Evolutionary conservation across 2,888 invertebrate genomes (phyloP).

Genomic region (Drosophila incognita): DNA sequence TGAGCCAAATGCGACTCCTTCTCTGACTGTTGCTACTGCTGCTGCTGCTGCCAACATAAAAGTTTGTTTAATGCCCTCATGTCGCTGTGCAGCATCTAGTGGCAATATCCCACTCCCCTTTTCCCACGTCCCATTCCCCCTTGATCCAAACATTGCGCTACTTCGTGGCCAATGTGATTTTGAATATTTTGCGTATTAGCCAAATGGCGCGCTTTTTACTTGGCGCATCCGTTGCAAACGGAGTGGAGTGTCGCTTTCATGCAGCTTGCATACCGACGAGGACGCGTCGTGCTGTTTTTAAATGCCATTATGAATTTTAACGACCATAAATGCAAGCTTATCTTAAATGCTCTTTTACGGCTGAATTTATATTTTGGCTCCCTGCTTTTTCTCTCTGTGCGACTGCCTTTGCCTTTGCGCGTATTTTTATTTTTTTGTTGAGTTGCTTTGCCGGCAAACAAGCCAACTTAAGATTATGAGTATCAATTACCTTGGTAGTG

Average conservation of each 20-base stretch:
- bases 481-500: slow-evolving; percentile 65
- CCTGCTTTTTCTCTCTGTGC: background rate
- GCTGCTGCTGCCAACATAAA: slow-evolving; percentile 63
- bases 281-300: slow-evolving; percentile 62
- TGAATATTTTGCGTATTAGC: slow-evolving; percentile 81
- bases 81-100: slow-evolving; percentile 26
- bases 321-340: slow-evolving; percentile 81
- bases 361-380: slow-evolving; percentile 68
- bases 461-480: slow-evolving; percentile 64
- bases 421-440: background rate
- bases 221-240: slow-evolving; percentile 73
- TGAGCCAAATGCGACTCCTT: slow-evolving; percentile 10
- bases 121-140: too few relatives aligned
- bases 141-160: background rate
- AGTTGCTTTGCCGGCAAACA: slow-evolving; percentile 26
- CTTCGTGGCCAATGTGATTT: slow-evolving; percentile 71
- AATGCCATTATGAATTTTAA: slow-evolving; percentile 81
- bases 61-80: slow-evolving; percentile 66
- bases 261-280: slow-evolving; percentile 48
- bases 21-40: slow-evolving; percentile 4
- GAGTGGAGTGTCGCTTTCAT: slow-evolving; percentile 33
- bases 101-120: background rate
- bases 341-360: slow-evolving; percentile 81
- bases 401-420: slow-evolving; percentile 3
- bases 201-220: slow-evolving; percentile 78